Conservation (phyloP, 2,888 invertebrate species). For the Phragmatobia fuliginosa region DNA sequence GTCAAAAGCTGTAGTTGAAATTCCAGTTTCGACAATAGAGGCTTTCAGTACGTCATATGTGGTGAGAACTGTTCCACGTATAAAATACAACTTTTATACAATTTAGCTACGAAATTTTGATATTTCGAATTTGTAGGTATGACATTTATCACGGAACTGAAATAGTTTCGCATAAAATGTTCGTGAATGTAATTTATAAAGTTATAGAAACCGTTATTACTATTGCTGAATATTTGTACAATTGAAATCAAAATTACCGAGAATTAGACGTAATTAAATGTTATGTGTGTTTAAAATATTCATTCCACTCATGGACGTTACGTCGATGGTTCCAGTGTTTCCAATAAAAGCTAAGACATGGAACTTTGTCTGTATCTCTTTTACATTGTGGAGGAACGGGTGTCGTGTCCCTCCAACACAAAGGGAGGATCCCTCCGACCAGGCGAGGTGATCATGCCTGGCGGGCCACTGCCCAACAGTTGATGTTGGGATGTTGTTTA, state of each 20-base stretch:
- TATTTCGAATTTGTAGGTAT: background rate
- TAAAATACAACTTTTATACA: background rate
- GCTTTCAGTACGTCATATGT: background rate
- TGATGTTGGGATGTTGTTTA: no score
- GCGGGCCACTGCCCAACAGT: no score
- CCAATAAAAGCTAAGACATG: no score
- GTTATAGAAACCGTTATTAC: background rate
- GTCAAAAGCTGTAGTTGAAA: background rate
- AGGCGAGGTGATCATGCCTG: no score
- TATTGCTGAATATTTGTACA: background rate
- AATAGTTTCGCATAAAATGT: no score
- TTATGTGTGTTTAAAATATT: constrained; percentile 53
- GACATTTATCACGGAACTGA: background rate
- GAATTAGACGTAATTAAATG: constrained; percentile 10
- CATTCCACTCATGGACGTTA: no score
- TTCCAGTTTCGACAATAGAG: background rate
- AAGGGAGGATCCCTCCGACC: no score
- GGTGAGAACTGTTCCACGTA: background rate
- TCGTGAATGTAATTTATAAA: no score
- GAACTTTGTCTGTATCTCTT: no score
- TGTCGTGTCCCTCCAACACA: no score
- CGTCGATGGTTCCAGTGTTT: no score
- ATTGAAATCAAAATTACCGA: background rate
- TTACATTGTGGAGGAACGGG: no score
- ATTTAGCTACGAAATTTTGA: background rate